Percentiles rank a stretch among this genome's conserved stretches.
phyloP scores from a whole-genome alignment of 2,888 invertebrate species.

The Camptogramma bilineatum region DNA sequence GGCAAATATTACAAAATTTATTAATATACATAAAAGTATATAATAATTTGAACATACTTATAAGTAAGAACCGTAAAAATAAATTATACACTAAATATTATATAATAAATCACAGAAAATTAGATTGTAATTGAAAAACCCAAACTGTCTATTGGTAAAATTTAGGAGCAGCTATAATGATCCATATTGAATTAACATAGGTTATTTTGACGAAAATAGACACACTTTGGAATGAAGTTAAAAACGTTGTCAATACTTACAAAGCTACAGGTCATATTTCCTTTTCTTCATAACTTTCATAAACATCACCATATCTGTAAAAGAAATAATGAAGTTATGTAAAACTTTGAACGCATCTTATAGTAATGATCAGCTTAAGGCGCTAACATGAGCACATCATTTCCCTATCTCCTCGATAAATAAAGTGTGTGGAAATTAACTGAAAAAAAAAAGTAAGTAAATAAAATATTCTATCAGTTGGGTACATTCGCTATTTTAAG shows the following conservation, averaged over 20 bases:
- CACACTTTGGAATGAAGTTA: conserved; percentile 5
- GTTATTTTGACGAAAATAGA: background rate
- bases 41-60: background rate
- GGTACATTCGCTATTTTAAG: no score
- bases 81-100: conserved; percentile 1
- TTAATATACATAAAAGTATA: conserved; percentile 21
- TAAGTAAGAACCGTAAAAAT: background rate
- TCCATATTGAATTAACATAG: background rate
- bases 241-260: conserved; percentile 28
- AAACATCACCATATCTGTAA: conserved; percentile 95
- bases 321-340: conserved; percentile 36
- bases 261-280: conserved; percentile 59
- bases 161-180: background rate
- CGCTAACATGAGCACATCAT: no score
- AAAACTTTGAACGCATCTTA: no score
- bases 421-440: no score
- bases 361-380: no score
- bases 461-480: no score
- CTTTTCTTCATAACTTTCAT: conserved; percentile 96
- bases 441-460: no score
- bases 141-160: background rate
- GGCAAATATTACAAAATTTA: conserved; percentile 19
- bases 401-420: no score
- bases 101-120: background rate
- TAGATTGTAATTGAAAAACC: background rate